Conservation (phyloP, 30 jellyfish, hydroid and myxozoan genomes). For the Hydractinia echinata region DNA sequence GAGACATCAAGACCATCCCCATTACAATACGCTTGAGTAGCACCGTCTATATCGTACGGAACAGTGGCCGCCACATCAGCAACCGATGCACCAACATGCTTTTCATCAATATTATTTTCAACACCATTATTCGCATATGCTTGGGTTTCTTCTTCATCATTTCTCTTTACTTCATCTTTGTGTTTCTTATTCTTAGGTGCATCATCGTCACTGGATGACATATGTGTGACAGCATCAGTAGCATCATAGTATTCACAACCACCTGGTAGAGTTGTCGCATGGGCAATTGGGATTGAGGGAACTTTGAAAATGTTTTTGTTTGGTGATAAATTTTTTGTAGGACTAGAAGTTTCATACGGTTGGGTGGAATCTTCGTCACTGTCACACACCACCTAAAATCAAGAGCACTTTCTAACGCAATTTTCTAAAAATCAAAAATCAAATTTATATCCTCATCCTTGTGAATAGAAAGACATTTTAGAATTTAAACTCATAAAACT, state of each 20-base stretch:
- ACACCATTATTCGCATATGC: neutral
- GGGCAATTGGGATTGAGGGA: neutral
- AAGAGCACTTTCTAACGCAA: no score
- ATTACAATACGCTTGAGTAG: neutral
- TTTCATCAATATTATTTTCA: neutral
- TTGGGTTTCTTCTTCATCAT: no score
- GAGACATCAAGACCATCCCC: neutral
- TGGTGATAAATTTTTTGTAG: neutral
- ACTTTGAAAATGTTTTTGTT: neutral
- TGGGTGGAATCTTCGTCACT: neutral
- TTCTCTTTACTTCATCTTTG: no score
- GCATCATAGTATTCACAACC: slow-evolving; percentile 4
- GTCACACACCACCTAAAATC: neutral
- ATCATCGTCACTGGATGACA: slow-evolving; percentile 2
- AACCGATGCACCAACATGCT: neutral
- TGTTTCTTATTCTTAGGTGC: no score
- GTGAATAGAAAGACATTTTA: no score
- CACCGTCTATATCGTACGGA: no score
- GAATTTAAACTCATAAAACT: no score
- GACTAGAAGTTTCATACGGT: neutral
- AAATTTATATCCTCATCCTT: no score
- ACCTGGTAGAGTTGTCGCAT: neutral
- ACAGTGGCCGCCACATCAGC: no score
- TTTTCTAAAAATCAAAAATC: no score
- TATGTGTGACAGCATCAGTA: neutral